A percentile compares a stretch with the other conserved stretches of the same genome.
Conservation (phyloP, 2,113 vertebrate species). For the Notothenia rossii region DNA sequence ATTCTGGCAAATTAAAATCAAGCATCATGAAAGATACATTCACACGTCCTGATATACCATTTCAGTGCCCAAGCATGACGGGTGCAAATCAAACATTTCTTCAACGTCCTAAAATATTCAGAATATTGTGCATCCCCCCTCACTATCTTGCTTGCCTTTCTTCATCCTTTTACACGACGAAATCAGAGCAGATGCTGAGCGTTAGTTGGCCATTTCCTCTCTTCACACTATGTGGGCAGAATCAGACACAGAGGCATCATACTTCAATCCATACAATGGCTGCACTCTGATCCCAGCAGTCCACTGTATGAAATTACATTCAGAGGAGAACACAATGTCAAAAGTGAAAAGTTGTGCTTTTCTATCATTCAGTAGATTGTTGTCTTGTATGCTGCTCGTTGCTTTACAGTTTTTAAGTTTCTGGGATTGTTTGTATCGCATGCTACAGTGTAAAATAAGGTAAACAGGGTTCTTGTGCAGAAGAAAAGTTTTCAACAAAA, state of each 20-base stretch:
- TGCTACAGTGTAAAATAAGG: neutral
- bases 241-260: slow-evolving; percentile 13
- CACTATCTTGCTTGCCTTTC: neutral
- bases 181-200: slow-evolving; percentile 34
- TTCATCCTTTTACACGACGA: slow-evolving; percentile 21
- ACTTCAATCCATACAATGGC: slow-evolving; percentile 26
- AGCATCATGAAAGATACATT: neutral
- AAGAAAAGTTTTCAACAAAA: neutral
- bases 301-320: slow-evolving; percentile 20
- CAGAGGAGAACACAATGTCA: slow-evolving; percentile 1
- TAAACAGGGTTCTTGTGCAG: neutral
- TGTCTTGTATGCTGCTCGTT: neutral
- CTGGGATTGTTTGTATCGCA: neutral
- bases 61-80: neutral
- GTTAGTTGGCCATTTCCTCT: slow-evolving; percentile 33
- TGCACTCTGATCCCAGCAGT: neutral
- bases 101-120: neutral
- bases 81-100: neutral
- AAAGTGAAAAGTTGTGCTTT: slow-evolving; percentile 11
- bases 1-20: neutral
- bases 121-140: neutral
- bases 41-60: neutral
- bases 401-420: neutral
- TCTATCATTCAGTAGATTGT: neutral
- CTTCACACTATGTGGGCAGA: slow-evolving; percentile 13